Conservation (phyloP, 2,113 vertebrate genomes). For the Ancistrus triradiatus region DNA sequence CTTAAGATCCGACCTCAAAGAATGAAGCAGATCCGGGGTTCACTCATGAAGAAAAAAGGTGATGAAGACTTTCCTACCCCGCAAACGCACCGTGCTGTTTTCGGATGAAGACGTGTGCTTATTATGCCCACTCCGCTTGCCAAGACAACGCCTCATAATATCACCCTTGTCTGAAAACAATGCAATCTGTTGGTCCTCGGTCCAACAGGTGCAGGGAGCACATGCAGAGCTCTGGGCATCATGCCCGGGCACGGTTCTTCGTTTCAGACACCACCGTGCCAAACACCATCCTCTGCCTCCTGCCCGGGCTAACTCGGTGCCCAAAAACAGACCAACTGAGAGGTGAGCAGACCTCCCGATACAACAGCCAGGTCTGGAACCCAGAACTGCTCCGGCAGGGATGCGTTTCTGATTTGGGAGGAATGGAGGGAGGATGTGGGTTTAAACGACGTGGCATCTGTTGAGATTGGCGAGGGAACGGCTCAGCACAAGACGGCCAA, state of each 20-base stretch:
- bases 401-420: neutral
- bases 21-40: too few species aligned
- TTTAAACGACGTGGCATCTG: constrained; percentile 67
- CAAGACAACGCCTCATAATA: constrained; percentile 29
- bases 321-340: neutral
- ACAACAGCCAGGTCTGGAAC: constrained; percentile 47
- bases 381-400: neutral
- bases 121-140: constrained; percentile 21
- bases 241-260: constrained; percentile 13
- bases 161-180: constrained; percentile 19
- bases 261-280: neutral
- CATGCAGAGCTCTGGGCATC: constrained; percentile 20
- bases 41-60: too few species aligned
- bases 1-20: too few species aligned
- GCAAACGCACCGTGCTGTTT: too few species aligned
- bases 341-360: neutral
- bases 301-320: constrained; percentile 2
- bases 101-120: constrained; percentile 13
- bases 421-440: constrained; percentile 51
- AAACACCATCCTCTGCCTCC: constrained; percentile 21
- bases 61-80: too few species aligned
- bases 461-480: constrained; percentile 59
- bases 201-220: constrained; percentile 42
- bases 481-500: constrained; percentile 52
- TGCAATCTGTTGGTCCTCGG: constrained; percentile 31